Evolutionary conservation across 2,888 invertebrate genomes (phyloP), one percentile per base, ranked within the genome.

Genomic region (Meteorus cinctellus): DNA sequence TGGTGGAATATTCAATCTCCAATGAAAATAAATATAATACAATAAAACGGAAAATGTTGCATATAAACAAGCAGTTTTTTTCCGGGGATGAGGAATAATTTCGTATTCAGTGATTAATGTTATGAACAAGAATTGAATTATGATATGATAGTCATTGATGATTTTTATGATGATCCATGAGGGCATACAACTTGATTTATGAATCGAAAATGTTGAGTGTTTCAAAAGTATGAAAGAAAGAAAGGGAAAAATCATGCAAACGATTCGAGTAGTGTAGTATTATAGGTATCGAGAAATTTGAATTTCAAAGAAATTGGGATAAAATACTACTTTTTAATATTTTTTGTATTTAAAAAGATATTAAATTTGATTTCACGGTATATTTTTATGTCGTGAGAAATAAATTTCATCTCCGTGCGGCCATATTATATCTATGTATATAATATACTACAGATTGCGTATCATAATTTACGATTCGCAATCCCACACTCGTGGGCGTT

Each of bases 401-500:
- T 72, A 62, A 68, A 65, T 67, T 72, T 72, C 55, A 36, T 34
- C 19, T 76, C 59, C 72, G 72, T 62, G 48, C 62, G 45, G 45
- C 19, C n/a, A 55, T n/a, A n/a, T 16, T 24, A 55, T 19, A 55
- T 55, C n/a, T 19, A 55, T 62, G 16, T 31, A 34, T 31, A 31
- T 62, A n/a, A 31, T 29, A 29, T 29, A 34, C n/a, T 55, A 66
- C 19, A 73, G 62, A 67, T 72, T 51, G 60, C 59, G 67, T 60
- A 55, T 74, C 63, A 72, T 77, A 76, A 78, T 77, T 78, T 74
- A 75, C 75, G 77, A 80, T 80, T 74, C 55, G 76, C 74, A 75
- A 75, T 77, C 72, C 76, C 65, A 65, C 36, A 36, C 36, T 34
- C 63, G 70, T 76, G 80, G 74, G 77, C 78, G 79, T 77, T 76